phyloP scores from a whole-genome alignment of 2,888 invertebrate genomes.

The Endotricha flammealis region DNA sequence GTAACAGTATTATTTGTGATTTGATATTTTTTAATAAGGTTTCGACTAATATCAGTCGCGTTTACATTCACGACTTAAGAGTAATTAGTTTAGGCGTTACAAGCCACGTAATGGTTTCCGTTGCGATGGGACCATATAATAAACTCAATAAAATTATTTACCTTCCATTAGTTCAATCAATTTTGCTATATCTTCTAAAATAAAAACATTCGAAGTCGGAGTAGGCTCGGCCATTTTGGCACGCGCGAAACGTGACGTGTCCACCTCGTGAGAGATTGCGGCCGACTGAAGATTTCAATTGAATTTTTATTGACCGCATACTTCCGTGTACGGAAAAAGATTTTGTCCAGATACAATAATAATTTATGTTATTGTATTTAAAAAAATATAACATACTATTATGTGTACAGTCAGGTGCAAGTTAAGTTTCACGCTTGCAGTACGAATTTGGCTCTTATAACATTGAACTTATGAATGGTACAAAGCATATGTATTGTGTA shows the following conservation, averaged over 20 bases:
- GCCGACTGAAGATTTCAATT: conserved; percentile 8
- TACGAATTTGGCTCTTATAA: too few species aligned
- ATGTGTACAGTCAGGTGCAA: too few species aligned
- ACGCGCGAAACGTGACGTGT: conserved; percentile 8
- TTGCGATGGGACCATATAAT: conserved; percentile 3
- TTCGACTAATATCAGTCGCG: too few species aligned
- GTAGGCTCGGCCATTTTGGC: conserved; percentile 11
- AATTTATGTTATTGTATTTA: background rate
- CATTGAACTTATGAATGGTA: too few species aligned
- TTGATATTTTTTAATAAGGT: too few species aligned
- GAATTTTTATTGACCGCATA: conserved; percentile 7
- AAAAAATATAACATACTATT: too few species aligned
- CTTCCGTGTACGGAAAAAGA: conserved; percentile 8
- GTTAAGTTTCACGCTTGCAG: too few species aligned
- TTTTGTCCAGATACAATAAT: background rate
- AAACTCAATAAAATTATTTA: conserved; percentile 5
- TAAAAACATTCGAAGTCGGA: conserved; percentile 7
- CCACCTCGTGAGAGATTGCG: conserved; percentile 10
- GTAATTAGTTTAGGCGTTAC: background rate
- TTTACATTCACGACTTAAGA: background rate
- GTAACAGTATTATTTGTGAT: too few species aligned
- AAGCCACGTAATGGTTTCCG: conserved; percentile 7
- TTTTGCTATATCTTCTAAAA: conserved; percentile 12
- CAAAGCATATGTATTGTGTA: too few species aligned
- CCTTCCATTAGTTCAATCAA: conserved; percentile 10